phyloP scores from a whole-genome alignment of 1,140 invertebrate genomes.

The Doryteuthis pealeii region DNA sequence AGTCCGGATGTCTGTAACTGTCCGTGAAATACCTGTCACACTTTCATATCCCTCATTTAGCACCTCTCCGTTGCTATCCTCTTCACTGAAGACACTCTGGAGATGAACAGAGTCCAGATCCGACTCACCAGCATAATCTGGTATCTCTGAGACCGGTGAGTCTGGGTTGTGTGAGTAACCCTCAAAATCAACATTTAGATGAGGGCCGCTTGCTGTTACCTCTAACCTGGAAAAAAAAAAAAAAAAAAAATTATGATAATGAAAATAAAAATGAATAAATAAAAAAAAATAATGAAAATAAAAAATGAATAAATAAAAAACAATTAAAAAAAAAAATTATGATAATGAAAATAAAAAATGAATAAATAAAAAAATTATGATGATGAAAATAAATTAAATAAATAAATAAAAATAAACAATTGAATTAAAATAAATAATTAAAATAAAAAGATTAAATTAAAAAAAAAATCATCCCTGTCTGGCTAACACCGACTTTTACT shows the following conservation, averaged over 20 bases:
- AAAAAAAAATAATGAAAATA: too few species aligned
- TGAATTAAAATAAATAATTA: too few species aligned
- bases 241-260: background rate
- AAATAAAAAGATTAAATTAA: too few species aligned
- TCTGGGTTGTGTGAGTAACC: conserved; percentile 25
- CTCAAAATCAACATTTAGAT: conserved; percentile 21
- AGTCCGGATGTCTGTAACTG: conserved; percentile 8
- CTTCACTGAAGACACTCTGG: conserved; percentile 38
- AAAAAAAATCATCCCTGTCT: too few species aligned
- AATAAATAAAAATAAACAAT: too few species aligned
- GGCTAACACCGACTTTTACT: too few species aligned
- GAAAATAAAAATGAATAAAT: too few species aligned
- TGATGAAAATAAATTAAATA: too few species aligned
- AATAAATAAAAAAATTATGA: too few species aligned
- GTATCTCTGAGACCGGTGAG: conserved; percentile 50
- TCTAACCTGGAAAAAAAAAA: conserved; percentile 17
- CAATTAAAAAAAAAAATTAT: too few species aligned
- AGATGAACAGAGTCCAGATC: conserved; percentile 38
- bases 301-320: too few species aligned
- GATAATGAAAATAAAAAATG: too few species aligned
- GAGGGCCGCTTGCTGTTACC: conserved; percentile 14
- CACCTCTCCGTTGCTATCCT: conserved; percentile 28
- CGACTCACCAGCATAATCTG: conserved; percentile 54
- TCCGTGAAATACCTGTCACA: conserved; percentile 35
- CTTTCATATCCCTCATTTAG: conserved; percentile 31